Evolutionary conservation across 1,140 invertebrate species (phyloP).

Genomic region (Heterodera carotae): DNA sequence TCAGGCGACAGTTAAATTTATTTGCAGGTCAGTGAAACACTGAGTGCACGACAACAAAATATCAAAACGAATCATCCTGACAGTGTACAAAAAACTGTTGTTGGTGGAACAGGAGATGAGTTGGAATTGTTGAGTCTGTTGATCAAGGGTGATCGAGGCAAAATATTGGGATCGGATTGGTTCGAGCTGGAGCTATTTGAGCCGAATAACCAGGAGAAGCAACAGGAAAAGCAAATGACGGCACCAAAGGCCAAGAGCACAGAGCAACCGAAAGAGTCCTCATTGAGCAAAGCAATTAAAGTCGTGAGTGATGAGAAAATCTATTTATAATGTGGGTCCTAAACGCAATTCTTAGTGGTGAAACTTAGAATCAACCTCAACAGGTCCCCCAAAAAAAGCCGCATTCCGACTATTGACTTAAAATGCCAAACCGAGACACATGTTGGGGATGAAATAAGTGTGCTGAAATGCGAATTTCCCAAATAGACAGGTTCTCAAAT

Average conservation of each 20-base stretch:
- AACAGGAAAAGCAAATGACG: slow-evolving; percentile 32
- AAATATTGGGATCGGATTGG: slow-evolving; percentile 2
- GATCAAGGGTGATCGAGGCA: slow-evolving; percentile 20
- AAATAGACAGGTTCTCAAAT: slow-evolving; percentile 82
- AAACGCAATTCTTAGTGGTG: too few relatives aligned
- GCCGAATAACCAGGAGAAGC: slow-evolving; percentile 35
- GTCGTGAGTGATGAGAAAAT: slow-evolving; percentile 18
- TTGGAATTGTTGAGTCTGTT: slow-evolving; percentile 48
- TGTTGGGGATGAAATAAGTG: too few relatives aligned
- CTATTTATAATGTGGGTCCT: too few relatives aligned
- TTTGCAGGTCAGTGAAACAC: background rate
- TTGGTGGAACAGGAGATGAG: slow-evolving; percentile 36
- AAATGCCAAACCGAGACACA: too few relatives aligned
- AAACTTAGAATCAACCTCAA: too few relatives aligned
- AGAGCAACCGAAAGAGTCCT: slow-evolving; percentile 8
- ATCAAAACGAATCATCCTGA: background rate
- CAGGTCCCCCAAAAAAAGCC: too few relatives aligned
- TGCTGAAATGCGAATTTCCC: slow-evolving; percentile 68
- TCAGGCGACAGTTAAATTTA: too few relatives aligned
- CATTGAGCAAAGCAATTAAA: slow-evolving; percentile 34
- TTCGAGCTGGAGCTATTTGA: slow-evolving; percentile 49
- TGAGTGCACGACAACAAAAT: background rate
- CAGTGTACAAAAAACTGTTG: background rate
- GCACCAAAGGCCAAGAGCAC: slow-evolving; percentile 8
- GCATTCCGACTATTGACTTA: too few relatives aligned